phyloP scores from a whole-genome alignment of 2,113 vertebrate species.

The Forbesichthys papilliferus region DNA sequence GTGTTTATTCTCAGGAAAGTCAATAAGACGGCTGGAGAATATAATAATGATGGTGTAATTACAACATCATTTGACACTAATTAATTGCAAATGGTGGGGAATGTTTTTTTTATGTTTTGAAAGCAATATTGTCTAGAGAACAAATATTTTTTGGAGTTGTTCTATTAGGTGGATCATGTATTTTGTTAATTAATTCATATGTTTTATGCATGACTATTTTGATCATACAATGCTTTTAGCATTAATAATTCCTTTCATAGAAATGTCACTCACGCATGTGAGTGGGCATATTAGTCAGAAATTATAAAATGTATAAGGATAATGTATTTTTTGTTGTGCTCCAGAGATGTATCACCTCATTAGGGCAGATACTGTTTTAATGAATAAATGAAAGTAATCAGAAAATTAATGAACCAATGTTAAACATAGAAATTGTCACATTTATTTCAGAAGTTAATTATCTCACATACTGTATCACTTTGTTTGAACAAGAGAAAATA shows the following conservation, averaged over 20 bases:
- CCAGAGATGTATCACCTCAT: background rate
- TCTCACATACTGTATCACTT: background rate
- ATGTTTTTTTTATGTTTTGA: slow-evolving; percentile 1
- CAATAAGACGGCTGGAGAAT: background rate
- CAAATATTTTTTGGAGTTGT: slow-evolving; percentile 7
- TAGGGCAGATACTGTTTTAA: background rate
- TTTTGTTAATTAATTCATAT: slow-evolving; percentile 26
- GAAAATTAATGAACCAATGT: background rate
- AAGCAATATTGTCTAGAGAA: background rate
- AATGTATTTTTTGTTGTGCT: slow-evolving; percentile 4
- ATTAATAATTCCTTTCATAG: background rate
- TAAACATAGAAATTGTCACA: background rate
- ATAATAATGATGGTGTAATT: background rate
- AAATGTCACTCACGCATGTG: slow-evolving; percentile 2
- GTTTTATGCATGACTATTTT: slow-evolving; percentile 40
- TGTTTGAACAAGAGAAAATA: background rate
- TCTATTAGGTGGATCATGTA: background rate
- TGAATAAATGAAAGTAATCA: background rate
- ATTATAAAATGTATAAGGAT: slow-evolving; percentile 20
- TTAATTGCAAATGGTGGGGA: background rate
- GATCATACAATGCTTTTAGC: background rate
- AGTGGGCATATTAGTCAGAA: background rate
- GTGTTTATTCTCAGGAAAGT: background rate
- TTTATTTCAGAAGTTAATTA: background rate
- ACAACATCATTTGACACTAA: background rate